phyloP scores from a whole-genome alignment of 1,140 invertebrate genomes.

The Drosophila nasuta region DNA sequence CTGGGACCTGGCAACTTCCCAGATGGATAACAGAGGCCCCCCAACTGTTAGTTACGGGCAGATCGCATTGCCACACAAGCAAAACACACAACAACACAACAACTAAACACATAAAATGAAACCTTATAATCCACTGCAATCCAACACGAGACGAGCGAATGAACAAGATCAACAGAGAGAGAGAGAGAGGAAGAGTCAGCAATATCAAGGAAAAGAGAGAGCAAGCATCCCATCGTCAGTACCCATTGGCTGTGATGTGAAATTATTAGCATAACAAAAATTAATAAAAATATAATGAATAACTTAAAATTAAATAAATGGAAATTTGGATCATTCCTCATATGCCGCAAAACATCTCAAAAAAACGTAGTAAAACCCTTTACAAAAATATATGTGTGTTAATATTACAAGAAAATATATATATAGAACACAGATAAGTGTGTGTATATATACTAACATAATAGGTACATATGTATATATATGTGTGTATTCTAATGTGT shows the following conservation, averaged over 20 bases:
- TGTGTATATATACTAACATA: slow-evolving; percentile 36
- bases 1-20: slow-evolving; percentile 85
- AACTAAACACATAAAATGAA: slow-evolving; percentile 31
- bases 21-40: slow-evolving; percentile 84
- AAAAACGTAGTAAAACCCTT: background rate
- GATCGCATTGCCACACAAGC: background rate
- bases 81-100: slow-evolving; percentile 30
- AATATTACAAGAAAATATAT: slow-evolving; percentile 11
- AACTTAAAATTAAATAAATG: slow-evolving; percentile 29
- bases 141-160: slow-evolving; percentile 14
- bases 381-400: slow-evolving; percentile 18
- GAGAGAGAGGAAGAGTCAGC: slow-evolving; percentile 5
- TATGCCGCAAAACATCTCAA: slow-evolving; percentile 29
- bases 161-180: background rate
- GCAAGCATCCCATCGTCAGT: slow-evolving; percentile 78
- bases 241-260: slow-evolving; percentile 85
- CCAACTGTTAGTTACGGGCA: slow-evolving; percentile 70
- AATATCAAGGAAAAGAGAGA: slow-evolving; percentile 28
- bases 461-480: slow-evolving; percentile 14
- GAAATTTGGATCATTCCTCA: slow-evolving; percentile 34
- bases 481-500: slow-evolving; percentile 49
- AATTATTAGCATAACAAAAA: slow-evolving; percentile 67
- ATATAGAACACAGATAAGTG: slow-evolving; percentile 4
- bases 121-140: slow-evolving; percentile 23
- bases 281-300: slow-evolving; percentile 31